Evolutionary conservation across 64 coral and sea anemone genomes (phyloP), one percentile per base, ranked within the genome.

Genomic region (Pachyseris speciosa): DNA sequence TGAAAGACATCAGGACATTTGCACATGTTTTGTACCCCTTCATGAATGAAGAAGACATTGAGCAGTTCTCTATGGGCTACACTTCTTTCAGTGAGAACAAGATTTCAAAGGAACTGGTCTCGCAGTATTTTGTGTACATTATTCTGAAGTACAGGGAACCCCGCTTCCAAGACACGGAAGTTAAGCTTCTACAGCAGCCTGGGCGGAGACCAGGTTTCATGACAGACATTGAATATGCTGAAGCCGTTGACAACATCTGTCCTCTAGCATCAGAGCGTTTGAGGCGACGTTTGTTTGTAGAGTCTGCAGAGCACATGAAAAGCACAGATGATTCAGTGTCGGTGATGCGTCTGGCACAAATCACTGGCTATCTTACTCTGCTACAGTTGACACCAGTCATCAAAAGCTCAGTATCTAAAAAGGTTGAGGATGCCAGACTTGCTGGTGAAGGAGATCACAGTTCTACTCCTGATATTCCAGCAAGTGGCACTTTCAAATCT

Each of bases 51-150:
- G 97, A 99, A 64, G 97, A 99, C 30, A 78, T 99, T 41, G 97
- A 99, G 44, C 97, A 99, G 84, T 99, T 99, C 67, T 93, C 94
- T 30, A 99, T 99, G 97, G 94, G 94, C 11, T 99, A 95, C 53
- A 95, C 93, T 22, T 95, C 97, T 19, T 95, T 95, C 75, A 95
- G 97, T 51, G 97, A 99, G 53, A 99, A 99, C 75, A 99, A 95
- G 75, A 95, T 99, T 45, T 95, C 94, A 13, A 91, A 80, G 40
- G 80, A 95, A 87, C 72, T 95, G 3, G 90, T 99, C 38, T 92
- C 92, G 15, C 90, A 95, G 74, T 99, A 95, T 83, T 83, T 99
- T 63, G 37, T 99, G 13, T 99, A 95, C 81, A 92, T 99, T 34
- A 95, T 95, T 26, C 89, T 99, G 36, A 99, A 99, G 74, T 92